A percentile compares a stretch with the other conserved stretches of the same genome.
Conservation (phyloP, 2,888 invertebrate species). For the Chloroclysta siterata region DNA sequence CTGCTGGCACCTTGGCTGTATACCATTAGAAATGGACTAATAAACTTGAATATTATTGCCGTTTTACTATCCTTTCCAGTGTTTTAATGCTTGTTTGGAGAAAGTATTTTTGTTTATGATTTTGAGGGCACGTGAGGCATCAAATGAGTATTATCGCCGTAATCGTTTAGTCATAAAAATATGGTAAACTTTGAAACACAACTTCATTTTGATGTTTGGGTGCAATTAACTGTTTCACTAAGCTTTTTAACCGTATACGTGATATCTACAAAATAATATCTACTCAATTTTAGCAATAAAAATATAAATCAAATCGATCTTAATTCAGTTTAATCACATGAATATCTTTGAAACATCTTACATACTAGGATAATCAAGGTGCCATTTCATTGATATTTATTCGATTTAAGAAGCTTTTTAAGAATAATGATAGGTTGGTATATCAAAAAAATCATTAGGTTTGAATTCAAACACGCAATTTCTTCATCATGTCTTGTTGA, state of each 20-base stretch:
- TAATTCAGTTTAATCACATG: too few species aligned
- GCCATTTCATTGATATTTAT: too few species aligned
- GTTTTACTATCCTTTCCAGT: slow-evolving; percentile 43
- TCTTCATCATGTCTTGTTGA: not conserved
- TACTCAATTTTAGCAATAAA: too few species aligned
- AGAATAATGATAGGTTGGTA: too few species aligned
- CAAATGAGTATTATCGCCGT: slow-evolving; percentile 23
- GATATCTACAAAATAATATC: too few species aligned
- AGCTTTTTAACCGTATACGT: not conserved
- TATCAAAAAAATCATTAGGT: too few species aligned
- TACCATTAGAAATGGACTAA: slow-evolving; percentile 45
- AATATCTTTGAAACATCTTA: too few species aligned
- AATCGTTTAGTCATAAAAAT: slow-evolving; percentile 19
- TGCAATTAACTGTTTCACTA: not conserved
- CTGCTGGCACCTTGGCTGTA: slow-evolving; percentile 50
- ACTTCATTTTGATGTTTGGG: not conserved
- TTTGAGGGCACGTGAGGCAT: slow-evolving; percentile 24
- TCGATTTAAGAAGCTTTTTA: too few species aligned
- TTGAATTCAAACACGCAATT: not conserved
- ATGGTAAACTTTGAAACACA: slow-evolving; percentile 9
- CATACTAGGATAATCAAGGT: too few species aligned
- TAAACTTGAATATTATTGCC: slow-evolving; percentile 46
- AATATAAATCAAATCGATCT: too few species aligned
- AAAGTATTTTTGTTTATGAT: slow-evolving; percentile 34
- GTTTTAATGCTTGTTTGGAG: slow-evolving; percentile 34